Evolutionary conservation across 2,113 vertebrate genomes (phyloP).

Genomic region (human (Homo sapiens)): GRCh38 chr20:54229501-54230000

Average conservation of each 20-base stretch:
- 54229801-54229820: not conserved
- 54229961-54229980: not conserved
- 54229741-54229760: conserved; percentile 44
- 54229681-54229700: not conserved
- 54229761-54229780: not conserved
- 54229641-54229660: not conserved
- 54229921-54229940: not conserved
- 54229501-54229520: too few species aligned
- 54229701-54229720: not conserved
- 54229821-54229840: not conserved
- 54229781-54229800: not conserved
- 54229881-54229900: not conserved
- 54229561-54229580: not conserved
- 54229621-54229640: not conserved
- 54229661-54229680: not conserved
- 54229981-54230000: too few species aligned
- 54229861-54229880: not conserved
- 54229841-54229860: not conserved
- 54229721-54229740: not conserved
- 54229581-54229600: rapidly evolving
- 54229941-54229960: not conserved
- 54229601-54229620: not conserved
- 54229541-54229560: not conserved
- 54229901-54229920: not conserved
- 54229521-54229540: not conserved